phyloP scores from a whole-genome alignment of 1,140 invertebrate genomes.

The Hormaphis cornu region DNA sequence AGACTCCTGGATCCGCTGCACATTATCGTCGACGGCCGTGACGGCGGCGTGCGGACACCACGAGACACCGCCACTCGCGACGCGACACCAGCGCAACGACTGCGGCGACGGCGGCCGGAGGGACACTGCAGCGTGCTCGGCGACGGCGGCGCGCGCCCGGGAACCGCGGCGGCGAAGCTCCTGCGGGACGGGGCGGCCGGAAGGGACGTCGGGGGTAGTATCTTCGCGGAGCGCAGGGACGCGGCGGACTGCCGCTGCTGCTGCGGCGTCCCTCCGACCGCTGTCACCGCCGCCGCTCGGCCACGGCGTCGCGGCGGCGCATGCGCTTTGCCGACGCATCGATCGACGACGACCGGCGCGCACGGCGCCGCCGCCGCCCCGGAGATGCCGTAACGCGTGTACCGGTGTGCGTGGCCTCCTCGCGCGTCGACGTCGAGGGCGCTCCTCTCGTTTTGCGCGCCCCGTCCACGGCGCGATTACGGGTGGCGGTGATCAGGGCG shows the following conservation, averaged over 20 bases:
- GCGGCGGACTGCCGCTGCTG: constrained; percentile 24
- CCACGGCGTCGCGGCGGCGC: constrained; percentile 23
- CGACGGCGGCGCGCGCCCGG: not conserved
- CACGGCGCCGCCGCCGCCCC: constrained; percentile 7
- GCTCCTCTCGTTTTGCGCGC: not conserved
- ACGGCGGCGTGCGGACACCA: not conserved
- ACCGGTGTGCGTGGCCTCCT: constrained; percentile 16
- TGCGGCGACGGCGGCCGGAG: not conserved
- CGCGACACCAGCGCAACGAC: not conserved
- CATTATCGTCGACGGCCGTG: too few relatives aligned
- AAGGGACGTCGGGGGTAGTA: not conserved
- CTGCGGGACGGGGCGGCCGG: not conserved
- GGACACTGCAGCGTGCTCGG: not conserved
- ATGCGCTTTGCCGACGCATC: constrained; percentile 21
- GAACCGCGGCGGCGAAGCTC: not conserved
- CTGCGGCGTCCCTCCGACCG: constrained; percentile 30
- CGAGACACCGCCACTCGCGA: not conserved
- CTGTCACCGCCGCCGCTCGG: constrained; percentile 27
- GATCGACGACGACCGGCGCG: constrained; percentile 3
- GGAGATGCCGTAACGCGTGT: constrained; percentile 5
- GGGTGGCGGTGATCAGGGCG: too few relatives aligned
- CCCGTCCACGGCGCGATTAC: not conserved
- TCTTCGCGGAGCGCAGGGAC: not conserved
- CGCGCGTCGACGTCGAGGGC: not conserved
- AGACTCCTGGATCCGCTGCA: too few relatives aligned